Conservation (phyloP, 2,113 vertebrate species). For the Neodon shergylaensis region DNA sequence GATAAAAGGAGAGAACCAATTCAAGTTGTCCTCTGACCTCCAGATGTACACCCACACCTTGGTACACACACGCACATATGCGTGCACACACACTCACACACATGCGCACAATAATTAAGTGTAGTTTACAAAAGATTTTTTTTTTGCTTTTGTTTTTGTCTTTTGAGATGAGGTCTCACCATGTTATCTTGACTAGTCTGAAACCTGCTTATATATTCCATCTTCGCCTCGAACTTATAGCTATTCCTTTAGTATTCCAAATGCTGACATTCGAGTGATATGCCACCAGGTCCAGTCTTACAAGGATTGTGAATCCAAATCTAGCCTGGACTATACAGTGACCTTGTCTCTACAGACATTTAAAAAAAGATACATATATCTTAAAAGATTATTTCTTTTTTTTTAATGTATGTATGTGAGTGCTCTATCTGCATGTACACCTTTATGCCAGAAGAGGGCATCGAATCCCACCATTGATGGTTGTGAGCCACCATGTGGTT, state of each 20-base stretch:
- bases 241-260: not conserved
- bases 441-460: not conserved
- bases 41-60: no score
- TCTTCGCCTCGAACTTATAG: not conserved
- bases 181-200: not conserved
- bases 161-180: not conserved
- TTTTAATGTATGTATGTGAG: not conserved
- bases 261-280: not conserved
- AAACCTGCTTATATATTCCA: not conserved
- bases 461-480: not conserved
- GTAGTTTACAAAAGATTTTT: not conserved
- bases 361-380: not conserved
- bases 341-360: not conserved
- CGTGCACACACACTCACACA: no score
- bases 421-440: not conserved
- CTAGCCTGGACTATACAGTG: not conserved
- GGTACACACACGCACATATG: rapidly evolving
- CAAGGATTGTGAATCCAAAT: not conserved
- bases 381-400: not conserved
- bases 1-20: not conserved
- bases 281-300: not conserved
- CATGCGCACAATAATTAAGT: not conserved
- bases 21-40: not conserved
- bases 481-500: not conserved
- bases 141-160: not conserved